Evolutionary conservation across 1,140 invertebrate species (phyloP).

Genomic region (Sitophilus oryzae): DNA sequence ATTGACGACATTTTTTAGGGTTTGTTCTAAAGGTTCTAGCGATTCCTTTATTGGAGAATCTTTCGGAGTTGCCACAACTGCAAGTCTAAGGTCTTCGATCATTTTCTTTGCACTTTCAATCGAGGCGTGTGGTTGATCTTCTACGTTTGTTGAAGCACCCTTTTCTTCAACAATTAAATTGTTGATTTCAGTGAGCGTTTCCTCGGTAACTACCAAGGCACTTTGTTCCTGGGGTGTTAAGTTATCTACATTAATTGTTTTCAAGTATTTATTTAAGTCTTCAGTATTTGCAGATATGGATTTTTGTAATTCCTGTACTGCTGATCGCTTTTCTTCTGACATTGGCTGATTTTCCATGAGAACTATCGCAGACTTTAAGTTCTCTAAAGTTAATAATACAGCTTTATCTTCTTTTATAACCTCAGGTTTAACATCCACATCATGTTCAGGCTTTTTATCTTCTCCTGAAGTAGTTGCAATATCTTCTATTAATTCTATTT

Average conservation of each 20-base stretch:
- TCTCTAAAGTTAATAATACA: constrained; percentile 21
- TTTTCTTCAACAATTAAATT: constrained; percentile 21
- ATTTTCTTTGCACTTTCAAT: constrained; percentile 33
- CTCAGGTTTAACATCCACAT: constrained; percentile 3
- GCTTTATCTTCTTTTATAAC: constrained; percentile 7
- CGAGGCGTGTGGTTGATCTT: constrained; percentile 3
- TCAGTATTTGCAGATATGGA: constrained; percentile 47
- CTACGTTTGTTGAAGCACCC: background rate
- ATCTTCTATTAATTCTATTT: background rate
- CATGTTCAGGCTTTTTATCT: background rate
- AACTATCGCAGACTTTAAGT: constrained; percentile 30
- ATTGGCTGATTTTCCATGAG: constrained; percentile 35
- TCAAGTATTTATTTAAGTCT: constrained; percentile 21
- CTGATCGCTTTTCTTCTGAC: constrained; percentile 34
- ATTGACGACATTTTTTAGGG: constrained; percentile 41
- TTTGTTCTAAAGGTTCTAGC: constrained; percentile 39
- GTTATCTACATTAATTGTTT: constrained; percentile 4
- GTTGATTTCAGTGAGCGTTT: constrained; percentile 31
- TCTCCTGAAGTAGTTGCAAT: background rate
- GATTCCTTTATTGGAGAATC: constrained; percentile 32
- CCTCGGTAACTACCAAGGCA: constrained; percentile 30
- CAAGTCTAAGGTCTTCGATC: constrained; percentile 37
- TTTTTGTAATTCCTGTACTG: constrained; percentile 49
- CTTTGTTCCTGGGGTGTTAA: constrained; percentile 28
- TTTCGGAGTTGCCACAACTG: constrained; percentile 32